These are phyloP conservation scores for Hafferia zeledoni DNA, from an alignment of 2,797 vertebrate genomes.

Conservation along the genomic window DNA sequence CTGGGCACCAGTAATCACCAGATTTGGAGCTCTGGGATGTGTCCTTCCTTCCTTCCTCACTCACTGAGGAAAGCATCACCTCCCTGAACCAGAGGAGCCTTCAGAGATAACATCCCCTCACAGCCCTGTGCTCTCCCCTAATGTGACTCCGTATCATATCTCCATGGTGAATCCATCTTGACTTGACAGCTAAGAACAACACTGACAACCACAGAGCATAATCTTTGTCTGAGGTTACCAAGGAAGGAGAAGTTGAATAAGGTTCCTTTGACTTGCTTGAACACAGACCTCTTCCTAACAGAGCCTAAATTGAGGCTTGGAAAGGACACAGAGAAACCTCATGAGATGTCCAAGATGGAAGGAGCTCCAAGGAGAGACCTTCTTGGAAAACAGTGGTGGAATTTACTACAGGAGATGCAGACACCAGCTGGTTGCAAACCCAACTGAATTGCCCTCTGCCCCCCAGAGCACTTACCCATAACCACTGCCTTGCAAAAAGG, in stretches of 20 bases:
- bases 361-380: not conserved
- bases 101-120: constrained; percentile 15
- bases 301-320: not conserved
- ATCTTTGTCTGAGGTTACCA: not conserved
- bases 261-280: not conserved
- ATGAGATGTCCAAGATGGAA: not conserved
- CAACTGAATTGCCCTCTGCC: not conserved
- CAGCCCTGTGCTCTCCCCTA: constrained; percentile 1
- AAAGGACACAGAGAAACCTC: not conserved
- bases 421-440: not conserved
- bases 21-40: not conserved
- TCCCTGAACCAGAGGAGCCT: constrained; percentile 10
- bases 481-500: not conserved
- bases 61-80: not conserved
- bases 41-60: constrained; percentile 22
- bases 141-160: constrained; percentile 42
- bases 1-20: not conserved
- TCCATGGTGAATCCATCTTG: constrained; percentile 51
- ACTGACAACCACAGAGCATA: constrained; percentile 4
- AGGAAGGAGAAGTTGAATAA: not conserved
- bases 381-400: not conserved
- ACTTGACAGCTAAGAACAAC: constrained; percentile 60
- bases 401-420: constrained; percentile 7
- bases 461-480: not conserved
- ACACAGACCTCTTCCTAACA: not conserved